These are phyloP conservation scores for Saxidomus purpurata DNA, from an alignment of 1,140 invertebrate genomes.

Conservation along the genomic window DNA sequence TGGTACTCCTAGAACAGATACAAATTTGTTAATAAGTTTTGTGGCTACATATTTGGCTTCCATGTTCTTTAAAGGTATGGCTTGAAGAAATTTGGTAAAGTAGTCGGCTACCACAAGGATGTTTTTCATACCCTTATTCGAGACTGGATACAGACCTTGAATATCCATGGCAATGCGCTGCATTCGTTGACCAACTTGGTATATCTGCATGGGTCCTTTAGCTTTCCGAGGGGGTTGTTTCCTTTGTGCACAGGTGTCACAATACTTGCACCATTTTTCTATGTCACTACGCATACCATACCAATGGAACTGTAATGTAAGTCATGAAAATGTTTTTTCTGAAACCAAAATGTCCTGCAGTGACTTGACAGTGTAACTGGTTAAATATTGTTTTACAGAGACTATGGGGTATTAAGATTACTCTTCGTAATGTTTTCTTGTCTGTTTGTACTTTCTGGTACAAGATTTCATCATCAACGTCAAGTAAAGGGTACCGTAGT, in stretches of 20 bases:
- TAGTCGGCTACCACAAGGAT: slow-evolving; percentile 65
- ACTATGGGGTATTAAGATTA: slow-evolving; percentile 7
- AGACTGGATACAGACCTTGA: slow-evolving; percentile 72
- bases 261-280: slow-evolving; percentile 15
- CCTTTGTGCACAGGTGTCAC: slow-evolving; percentile 18
- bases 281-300: neutral
- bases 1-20: slow-evolving; percentile 13
- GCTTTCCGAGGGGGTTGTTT: slow-evolving; percentile 10
- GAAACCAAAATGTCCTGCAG: slow-evolving; percentile 40
- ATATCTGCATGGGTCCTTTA: slow-evolving; percentile 20
- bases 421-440: neutral
- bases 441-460: slow-evolving; percentile 24
- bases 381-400: slow-evolving; percentile 13
- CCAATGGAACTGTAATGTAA: slow-evolving; percentile 22
- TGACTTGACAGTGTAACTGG: neutral
- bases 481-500: slow-evolving; percentile 27
- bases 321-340: neutral
- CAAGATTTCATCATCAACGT: neutral
- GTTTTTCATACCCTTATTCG: slow-evolving; percentile 70
- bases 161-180: slow-evolving; percentile 71
- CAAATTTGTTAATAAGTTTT: slow-evolving; percentile 30
- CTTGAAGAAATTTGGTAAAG: slow-evolving; percentile 66
- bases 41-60: slow-evolving; percentile 29
- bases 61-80: slow-evolving; percentile 45
- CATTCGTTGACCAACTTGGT: slow-evolving; percentile 42